Conservation (phyloP, 2,888 invertebrate genomes). For the Ypsolopha scabrella region DNA sequence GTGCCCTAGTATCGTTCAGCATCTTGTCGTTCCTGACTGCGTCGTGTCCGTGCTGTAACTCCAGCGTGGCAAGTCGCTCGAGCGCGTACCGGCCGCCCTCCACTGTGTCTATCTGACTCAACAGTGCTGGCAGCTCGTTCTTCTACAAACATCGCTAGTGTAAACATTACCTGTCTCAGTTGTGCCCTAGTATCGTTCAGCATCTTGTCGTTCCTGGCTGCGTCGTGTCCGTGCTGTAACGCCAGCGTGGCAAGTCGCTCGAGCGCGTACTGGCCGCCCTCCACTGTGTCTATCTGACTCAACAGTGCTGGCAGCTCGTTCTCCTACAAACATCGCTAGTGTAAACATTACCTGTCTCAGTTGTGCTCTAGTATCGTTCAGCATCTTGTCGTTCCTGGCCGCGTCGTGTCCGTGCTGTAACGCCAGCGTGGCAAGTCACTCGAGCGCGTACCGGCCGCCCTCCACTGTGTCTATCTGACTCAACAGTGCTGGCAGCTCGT, state of each 20-base stretch:
- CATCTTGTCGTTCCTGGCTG: conserved; percentile 34
- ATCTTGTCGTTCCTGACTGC: conserved; percentile 35
- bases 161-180: conserved; percentile 32
- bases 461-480: too few relatives aligned
- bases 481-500: too few relatives aligned
- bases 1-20: conserved; percentile 31
- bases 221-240: conserved; percentile 50
- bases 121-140: too few relatives aligned
- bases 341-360: too few relatives aligned
- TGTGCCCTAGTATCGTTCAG: conserved; percentile 34
- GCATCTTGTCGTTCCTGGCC: too few relatives aligned
- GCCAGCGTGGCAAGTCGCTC: conserved; percentile 34
- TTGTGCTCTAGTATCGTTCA: too few relatives aligned
- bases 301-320: conserved; percentile 29
- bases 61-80: conserved; percentile 31
- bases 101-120: conserved; percentile 33
- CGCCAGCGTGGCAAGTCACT: too few relatives aligned
- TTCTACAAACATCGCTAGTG: background rate
- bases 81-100: conserved; percentile 43
- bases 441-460: too few relatives aligned
- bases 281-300: conserved; percentile 16
- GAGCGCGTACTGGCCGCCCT: conserved; percentile 40
- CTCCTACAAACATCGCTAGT: conserved; percentile 25
- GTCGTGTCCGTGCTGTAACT: conserved; percentile 51
- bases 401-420: too few relatives aligned